Evolutionary conservation across 2,888 invertebrate genomes (phyloP).

Genomic region (Perizoma flavofasciatum): DNA sequence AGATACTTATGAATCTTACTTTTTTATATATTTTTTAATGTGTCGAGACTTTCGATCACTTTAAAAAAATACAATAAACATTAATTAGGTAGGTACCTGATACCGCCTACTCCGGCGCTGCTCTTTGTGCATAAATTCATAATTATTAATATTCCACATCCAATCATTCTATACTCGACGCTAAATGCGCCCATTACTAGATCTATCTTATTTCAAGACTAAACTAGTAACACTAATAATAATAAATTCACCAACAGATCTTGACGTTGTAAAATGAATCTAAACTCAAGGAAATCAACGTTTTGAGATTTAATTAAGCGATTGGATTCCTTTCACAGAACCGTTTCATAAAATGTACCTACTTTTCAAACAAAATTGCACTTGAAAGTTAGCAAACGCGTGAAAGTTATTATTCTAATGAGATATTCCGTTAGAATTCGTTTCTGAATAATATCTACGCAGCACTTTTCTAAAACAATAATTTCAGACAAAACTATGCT

Average conservation of each 20-base stretch:
- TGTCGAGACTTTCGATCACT: too few relatives aligned
- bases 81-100: too few relatives aligned
- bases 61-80: too few relatives aligned
- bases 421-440: too few relatives aligned
- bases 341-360: slow-evolving; percentile 13
- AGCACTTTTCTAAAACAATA: too few relatives aligned
- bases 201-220: slow-evolving; percentile 7
- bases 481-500: too few relatives aligned
- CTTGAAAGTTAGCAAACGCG: slow-evolving; percentile 19
- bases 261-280: slow-evolving; percentile 33
- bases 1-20: too few relatives aligned
- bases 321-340: slow-evolving; percentile 35
- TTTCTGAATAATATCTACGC: too few relatives aligned
- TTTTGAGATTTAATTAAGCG: slow-evolving; percentile 33
- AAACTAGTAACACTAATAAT: slow-evolving; percentile 26
- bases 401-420: slow-evolving; percentile 9
- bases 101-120: too few relatives aligned
- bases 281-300: slow-evolving; percentile 38
- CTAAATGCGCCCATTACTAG: slow-evolving; percentile 2
- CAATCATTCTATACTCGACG: neutral
- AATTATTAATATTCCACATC: neutral
- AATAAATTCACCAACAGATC: slow-evolving; percentile 33
- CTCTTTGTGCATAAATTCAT: too few relatives aligned
- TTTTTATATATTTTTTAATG: too few relatives aligned
- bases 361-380: slow-evolving; percentile 21